phyloP scores from a whole-genome alignment of 2,113 vertebrate species.

The Strix aluco region DNA sequence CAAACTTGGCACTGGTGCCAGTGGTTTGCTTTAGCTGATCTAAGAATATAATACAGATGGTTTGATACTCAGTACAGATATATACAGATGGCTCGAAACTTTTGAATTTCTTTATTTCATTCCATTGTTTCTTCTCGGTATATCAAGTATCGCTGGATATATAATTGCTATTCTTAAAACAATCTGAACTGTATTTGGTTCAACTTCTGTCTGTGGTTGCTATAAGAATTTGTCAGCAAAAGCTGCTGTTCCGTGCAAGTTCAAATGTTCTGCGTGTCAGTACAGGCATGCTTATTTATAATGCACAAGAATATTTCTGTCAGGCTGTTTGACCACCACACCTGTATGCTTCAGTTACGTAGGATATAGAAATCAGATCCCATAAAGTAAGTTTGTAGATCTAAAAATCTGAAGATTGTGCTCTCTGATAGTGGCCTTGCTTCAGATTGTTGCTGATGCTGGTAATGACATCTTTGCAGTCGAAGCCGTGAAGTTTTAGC shows the following conservation, averaged over 20 bases:
- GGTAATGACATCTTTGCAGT: not conserved
- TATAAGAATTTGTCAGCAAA: not conserved
- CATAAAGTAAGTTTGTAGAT: not conserved
- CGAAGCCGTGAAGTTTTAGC: not conserved
- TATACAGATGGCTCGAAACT: slow-evolving; percentile 60
- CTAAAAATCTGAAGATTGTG: not conserved
- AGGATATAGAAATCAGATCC: not conserved
- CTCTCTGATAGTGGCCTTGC: not conserved
- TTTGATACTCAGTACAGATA: slow-evolving; percentile 46
- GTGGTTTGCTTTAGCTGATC: slow-evolving; percentile 68
- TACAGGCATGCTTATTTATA: not conserved
- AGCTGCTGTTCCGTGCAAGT: not conserved
- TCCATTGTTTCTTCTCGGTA: slow-evolving; percentile 22
- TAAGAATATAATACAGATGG: slow-evolving; percentile 70
- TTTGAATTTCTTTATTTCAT: slow-evolving; percentile 11
- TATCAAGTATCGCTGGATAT: slow-evolving; percentile 9
- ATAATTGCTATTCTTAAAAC: not conserved
- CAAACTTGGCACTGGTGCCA: slow-evolving; percentile 68
- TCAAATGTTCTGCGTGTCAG: not conserved
- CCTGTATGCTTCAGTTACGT: not conserved
- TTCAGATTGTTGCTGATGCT: not conserved
- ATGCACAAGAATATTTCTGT: not conserved
- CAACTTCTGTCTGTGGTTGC: not conserved
- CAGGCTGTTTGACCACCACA: slow-evolving; percentile 15
- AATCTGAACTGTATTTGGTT: not conserved